Base-by-base conservation (phyloP, 2,888 invertebrate genomes). In the Eupithecia subumbrata region DNA sequence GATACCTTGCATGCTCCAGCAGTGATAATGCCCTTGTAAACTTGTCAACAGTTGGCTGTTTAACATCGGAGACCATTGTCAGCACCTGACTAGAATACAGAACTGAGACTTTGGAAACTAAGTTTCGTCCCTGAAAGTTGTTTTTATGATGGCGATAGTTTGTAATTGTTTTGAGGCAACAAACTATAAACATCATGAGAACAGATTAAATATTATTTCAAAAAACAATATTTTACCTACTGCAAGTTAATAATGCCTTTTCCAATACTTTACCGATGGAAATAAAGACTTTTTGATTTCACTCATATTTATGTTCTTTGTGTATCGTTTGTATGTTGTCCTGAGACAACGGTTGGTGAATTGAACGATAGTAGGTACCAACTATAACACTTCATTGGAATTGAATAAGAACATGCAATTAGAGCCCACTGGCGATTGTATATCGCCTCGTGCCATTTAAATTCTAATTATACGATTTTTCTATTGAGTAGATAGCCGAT, bases 1-100 rank as follows among this genome's bases (percentile, higher is more conserved):
- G 80, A 79, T 82, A 82, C 80, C 79, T 80, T 80, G 74, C 77
- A 80, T 79, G 81, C 81, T 78, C 71, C 77, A 77, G 74, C 72
- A 76, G 79, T 78, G 43, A n/a, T 8, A 56, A 68, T 74, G 79
- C 71, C 74, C 71, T 43, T 71, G 75, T 75, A 67, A 48, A 76
- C 78, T 77, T 80, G 76, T 76, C 78, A 60, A 71, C 71, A 43
- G 43, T 68, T 64, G 45, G 56, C 68, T 64, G 63, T 73, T 75
- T 73, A 45, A 73, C 56, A 74, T 72, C 71, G 48, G 64, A 43
- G 48, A 25, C 63, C 63, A 76, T 71, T 67, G 76, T n/a, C 60
- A 14, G 73, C 16, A 69, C 64, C 72, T 72, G 75, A 68, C 40
- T 30, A 43, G 71, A 14, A 52, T 73, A 45, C 25, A n/a, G 25